These are phyloP conservation scores for Poecilia wingei DNA, from an alignment of 2,797 vertebrate species.

Conservation along the genomic window DNA sequence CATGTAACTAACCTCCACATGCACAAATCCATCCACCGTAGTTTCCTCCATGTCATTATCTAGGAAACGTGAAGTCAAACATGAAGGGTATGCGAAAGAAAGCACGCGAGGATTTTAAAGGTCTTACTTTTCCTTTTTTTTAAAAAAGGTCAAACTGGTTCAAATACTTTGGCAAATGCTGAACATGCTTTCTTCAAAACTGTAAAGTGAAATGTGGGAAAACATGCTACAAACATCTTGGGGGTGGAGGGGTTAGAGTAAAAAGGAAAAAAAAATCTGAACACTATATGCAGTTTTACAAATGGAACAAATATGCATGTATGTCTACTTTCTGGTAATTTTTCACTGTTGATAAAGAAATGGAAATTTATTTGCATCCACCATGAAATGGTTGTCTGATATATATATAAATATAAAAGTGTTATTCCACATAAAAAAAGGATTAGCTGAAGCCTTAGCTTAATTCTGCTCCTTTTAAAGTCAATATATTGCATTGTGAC, in stretches of 20 bases:
- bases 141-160: neutral
- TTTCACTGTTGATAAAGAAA: slow-evolving; percentile 87
- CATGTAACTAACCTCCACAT: neutral
- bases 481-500: slow-evolving; percentile 89
- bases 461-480: slow-evolving; percentile 85
- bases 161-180: slow-evolving; percentile 49
- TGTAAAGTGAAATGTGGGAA: neutral
- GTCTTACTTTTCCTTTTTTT: neutral
- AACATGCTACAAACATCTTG: slow-evolving; percentile 38
- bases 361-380: slow-evolving; percentile 87
- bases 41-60: neutral
- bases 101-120: neutral
- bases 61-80: neutral
- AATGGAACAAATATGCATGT: slow-evolving; percentile 90
- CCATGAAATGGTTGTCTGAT: slow-evolving; percentile 73
- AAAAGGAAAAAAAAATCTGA: slow-evolving; percentile 57
- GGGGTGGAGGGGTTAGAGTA: slow-evolving; percentile 14
- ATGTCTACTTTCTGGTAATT: slow-evolving; percentile 90
- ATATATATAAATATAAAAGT: slow-evolving; percentile 49
- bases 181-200: neutral
- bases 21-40: neutral
- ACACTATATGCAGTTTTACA: slow-evolving; percentile 86
- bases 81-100: neutral
- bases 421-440: slow-evolving; percentile 79
- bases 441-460: slow-evolving; percentile 87